phyloP scores from a whole-genome alignment of 2,888 invertebrate species.

The Spilosoma lubricipeda region DNA sequence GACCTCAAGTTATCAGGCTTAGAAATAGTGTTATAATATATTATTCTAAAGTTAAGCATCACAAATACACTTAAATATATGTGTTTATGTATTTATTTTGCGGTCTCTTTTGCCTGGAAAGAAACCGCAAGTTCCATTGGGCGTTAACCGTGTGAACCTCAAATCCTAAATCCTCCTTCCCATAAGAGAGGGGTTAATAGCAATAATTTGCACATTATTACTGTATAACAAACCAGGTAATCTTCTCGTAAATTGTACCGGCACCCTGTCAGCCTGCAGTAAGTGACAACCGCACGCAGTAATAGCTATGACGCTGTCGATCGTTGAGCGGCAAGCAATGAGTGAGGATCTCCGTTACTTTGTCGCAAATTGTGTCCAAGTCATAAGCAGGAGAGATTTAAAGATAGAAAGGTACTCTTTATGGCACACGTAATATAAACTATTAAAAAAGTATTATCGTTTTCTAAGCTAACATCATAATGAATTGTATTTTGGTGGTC shows the following conservation, averaged over 20 bases:
- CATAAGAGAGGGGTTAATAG: constrained; percentile 4
- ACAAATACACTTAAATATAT: too few species aligned
- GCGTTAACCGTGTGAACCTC: background rate
- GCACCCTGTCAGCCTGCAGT: constrained; percentile 3
- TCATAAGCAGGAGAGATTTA: constrained; percentile 26
- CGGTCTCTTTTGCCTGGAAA: background rate
- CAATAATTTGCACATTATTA: constrained; percentile 10
- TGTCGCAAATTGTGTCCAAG: constrained; percentile 45
- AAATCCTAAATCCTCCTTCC: background rate
- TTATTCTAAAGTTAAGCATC: too few species aligned
- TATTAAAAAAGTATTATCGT: too few species aligned
- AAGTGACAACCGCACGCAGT: constrained; percentile 38
- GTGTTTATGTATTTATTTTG: background rate
- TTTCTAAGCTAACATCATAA: too few species aligned
- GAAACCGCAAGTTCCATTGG: background rate
- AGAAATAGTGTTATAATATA: too few species aligned
- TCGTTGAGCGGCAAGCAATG: constrained; percentile 56
- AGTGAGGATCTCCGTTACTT: constrained; percentile 62
- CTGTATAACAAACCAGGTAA: constrained; percentile 18
- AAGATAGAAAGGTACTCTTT: background rate
- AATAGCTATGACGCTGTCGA: constrained; percentile 51
- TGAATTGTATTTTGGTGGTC: too few species aligned
- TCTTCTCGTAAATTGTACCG: constrained; percentile 2
- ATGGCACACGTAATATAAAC: background rate
- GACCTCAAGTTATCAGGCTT: background rate